These are phyloP conservation scores for Bufo gargarizans DNA, from an alignment of 2,113 vertebrate genomes.

Conservation along the genomic window DNA sequence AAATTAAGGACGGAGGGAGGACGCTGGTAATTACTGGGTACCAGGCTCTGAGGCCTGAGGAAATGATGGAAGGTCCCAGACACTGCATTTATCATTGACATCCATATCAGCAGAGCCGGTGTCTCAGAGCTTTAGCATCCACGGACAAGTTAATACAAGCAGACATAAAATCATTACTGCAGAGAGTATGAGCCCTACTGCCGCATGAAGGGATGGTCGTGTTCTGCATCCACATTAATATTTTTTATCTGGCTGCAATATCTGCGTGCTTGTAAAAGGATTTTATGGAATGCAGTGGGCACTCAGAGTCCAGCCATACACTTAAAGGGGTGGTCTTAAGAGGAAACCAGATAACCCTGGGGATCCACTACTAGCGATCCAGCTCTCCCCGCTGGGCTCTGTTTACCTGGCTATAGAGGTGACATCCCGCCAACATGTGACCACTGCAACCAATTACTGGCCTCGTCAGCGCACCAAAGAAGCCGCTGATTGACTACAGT, in stretches of 20 bases:
- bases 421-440: no score
- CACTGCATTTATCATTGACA: constrained; percentile 48
- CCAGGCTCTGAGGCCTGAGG: neutral
- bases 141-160: constrained; percentile 51
- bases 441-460: no score
- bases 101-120: constrained; percentile 42
- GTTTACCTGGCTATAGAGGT: no score
- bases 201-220: neutral
- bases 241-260: neutral
- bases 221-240: neutral
- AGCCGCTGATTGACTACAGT: no score
- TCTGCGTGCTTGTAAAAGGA: neutral
- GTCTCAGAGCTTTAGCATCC: constrained; percentile 51
- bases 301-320: no score
- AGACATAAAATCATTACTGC: constrained; percentile 56
- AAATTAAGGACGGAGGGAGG: constrained; percentile 26
- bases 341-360: no score
- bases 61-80: constrained; percentile 40
- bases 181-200: constrained; percentile 20
- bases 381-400: no score
- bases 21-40: constrained; percentile 34
- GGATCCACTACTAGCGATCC: no score
- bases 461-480: no score
- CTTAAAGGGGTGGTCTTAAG: no score
- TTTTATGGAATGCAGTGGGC: neutral